These are phyloP conservation scores for Sminthopsis crassicaudata DNA, from an alignment of 2,113 vertebrate species.

Conservation along the genomic window DNA sequence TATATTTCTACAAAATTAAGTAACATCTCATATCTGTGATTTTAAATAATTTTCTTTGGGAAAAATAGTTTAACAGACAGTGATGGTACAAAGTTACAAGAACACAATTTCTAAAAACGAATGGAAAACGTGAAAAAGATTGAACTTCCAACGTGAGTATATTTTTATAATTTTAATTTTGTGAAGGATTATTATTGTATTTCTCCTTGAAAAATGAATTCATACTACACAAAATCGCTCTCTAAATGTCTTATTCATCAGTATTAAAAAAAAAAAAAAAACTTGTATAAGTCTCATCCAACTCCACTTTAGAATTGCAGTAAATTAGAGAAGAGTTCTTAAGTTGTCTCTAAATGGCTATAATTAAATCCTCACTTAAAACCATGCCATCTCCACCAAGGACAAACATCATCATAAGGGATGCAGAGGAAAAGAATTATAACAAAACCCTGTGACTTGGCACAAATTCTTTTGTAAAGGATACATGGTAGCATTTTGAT, in stretches of 20 bases:
- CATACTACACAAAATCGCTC: conserved; percentile 70
- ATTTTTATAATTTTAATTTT: conserved; percentile 35
- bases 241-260: conserved; percentile 68
- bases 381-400: conserved; percentile 76
- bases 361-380: conserved; percentile 84
- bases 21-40: not conserved
- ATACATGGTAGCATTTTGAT: conserved; percentile 61
- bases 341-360: conserved; percentile 83
- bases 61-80: conserved; percentile 47
- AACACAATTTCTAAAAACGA: conserved; percentile 34
- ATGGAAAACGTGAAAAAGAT: not conserved
- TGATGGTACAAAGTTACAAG: not conserved
- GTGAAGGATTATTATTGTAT: conserved; percentile 60
- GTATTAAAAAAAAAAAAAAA: conserved; percentile 77
- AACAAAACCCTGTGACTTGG: conserved; percentile 76
- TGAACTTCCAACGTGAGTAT: not conserved
- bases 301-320: conserved; percentile 80
- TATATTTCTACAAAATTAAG: conserved; percentile 20
- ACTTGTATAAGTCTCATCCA: conserved; percentile 73
- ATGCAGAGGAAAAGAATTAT: conserved; percentile 73
- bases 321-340: conserved; percentile 85
- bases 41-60: not conserved
- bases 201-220: conserved; percentile 80
- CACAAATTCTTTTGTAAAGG: conserved; percentile 73
- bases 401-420: conserved; percentile 78